Evolutionary conservation across 2,888 invertebrate genomes (phyloP), one percentile per base, ranked within the genome.

Genomic region (Xanthorhoe designata): DNA sequence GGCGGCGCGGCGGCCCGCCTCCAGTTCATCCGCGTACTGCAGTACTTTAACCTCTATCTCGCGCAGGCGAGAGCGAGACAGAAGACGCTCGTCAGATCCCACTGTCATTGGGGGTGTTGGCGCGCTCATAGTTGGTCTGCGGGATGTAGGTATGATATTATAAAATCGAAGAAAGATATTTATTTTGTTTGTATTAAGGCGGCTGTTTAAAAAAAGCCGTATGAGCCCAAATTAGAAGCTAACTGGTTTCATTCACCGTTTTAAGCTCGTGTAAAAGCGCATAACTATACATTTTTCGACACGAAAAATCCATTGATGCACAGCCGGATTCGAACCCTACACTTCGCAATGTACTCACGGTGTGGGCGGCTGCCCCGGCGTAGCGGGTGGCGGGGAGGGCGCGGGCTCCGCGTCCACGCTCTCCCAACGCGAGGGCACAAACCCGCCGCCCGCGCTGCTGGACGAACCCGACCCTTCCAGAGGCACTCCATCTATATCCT

Each of bases 341-440:
- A n/a, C n/a, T n/a, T n/a, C n/a, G n/a, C n/a, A n/a, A n/a, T n/a
- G n/a, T n/a, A n/a, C 64, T 60, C 19, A 82, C 84, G 70, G 78
- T 15, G 83, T 79, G 9, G 75, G 72, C 69, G 50, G 58, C 19
- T 19, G 9, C 19, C 24, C 58, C 64, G 68, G 67, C 70, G 66
- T 35, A n/a, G n/a, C n/a, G n/a, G n/a, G 63, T 7, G 32, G 32
- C 8, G 68, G 47, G 2, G 53, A 29, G 5, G 96, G 59, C 51
- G 70, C 52, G 29, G 96, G 96, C 77, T 96, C 96, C n/a, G 98
- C 98, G 90, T 99, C 98, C 24, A 99, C 97, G 52, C 97, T 97
- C 94, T 99, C 99, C 99, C 99, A 99, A 86, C 98, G 97, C 1
- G 98, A 98, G 8, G 97, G 97, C 64, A 98, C 96, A 92, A 99